Percentiles rank a stretch among this genome's conserved stretches.
phyloP scores from a whole-genome alignment of 2,113 vertebrate species.

The Epinephelus fuscoguttatus region DNA sequence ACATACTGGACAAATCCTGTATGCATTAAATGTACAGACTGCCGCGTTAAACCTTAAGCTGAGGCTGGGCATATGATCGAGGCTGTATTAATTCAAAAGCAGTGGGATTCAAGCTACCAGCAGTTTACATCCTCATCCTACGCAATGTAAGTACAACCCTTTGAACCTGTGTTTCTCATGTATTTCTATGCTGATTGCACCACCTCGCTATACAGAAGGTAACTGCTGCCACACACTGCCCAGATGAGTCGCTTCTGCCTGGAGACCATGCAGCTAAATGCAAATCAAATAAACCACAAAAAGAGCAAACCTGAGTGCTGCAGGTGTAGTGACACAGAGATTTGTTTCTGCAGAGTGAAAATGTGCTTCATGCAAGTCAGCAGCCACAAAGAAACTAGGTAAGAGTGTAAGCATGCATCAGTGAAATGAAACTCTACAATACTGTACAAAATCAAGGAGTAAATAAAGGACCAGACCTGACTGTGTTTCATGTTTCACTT shows the following conservation, averaged over 20 bases:
- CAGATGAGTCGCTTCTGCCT: constrained; percentile 7
- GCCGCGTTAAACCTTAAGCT: constrained; percentile 17
- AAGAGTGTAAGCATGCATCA: not conserved
- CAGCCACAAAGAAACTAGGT: constrained; percentile 10
- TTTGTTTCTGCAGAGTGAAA: constrained; percentile 22
- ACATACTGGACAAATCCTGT: constrained; percentile 22
- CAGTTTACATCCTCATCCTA: not conserved
- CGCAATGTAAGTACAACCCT: constrained; percentile 23
- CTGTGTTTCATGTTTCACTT: not conserved
- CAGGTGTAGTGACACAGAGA: constrained; percentile 2
- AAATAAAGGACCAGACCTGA: not conserved
- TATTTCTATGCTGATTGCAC: not conserved
- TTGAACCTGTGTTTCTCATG: constrained; percentile 29
- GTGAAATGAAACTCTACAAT: not conserved
- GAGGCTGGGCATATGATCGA: constrained; percentile 7
- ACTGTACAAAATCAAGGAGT: not conserved
- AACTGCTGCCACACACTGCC: not conserved
- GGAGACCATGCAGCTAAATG: not conserved
- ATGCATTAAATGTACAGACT: constrained; percentile 29
- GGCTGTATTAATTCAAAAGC: constrained; percentile 16
- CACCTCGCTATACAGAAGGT: not conserved
- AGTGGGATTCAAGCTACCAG: constrained; percentile 8
- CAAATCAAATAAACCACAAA: constrained; percentile 43
- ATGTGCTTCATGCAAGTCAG: constrained; percentile 29
- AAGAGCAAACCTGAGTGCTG: constrained; percentile 1